Base-by-base conservation (phyloP, 2,888 invertebrate genomes). In the Oligia fasciuncula region DNA sequence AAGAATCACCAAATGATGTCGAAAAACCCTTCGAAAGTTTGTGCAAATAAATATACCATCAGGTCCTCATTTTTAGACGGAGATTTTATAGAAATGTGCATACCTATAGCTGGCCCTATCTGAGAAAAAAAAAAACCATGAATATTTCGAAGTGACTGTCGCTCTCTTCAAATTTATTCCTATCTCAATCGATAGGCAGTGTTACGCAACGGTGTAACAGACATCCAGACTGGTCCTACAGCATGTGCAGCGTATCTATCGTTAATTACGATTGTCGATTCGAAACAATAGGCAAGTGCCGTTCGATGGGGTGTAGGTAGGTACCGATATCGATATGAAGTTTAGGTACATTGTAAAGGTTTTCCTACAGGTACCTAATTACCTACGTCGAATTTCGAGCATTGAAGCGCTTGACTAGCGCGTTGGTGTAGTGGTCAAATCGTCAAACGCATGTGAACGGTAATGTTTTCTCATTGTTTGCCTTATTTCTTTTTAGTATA, bases 271-370 rank as follows among this genome's bases (percentile, higher is more conserved):
- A 69, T 43, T 69, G 69, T 73, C 57, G 69, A 76, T 76, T 40
- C 69, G 35, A 73, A 81, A 86, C 87, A 85, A 86, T 87, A 76
- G 79, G 19, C 43, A 76, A 77, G 71, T 77, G 79, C 51, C 35
- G 23, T 76, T 75, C 62, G 40, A 77, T 76, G 43, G 49, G n/a
- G 1, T 35, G 17, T 2, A 46, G 19, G 35, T 35, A n/a, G 19
- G 6, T 51, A 29, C 11, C 9, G 54, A n/a, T 57, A 79, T 71
- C 3, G 35, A 46, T 57, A 63, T 23, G 23, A 46, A 43, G 69
- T 62, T 69, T 62, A 40, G 40, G 40, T 40, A 29, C 14, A 79
- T 70, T n/a, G 29, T 40, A 29, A 35, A 35, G 17, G 1, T 49
- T 73, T 66, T 8, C 5, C n/a, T 29, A 29, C 29, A 29, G 29